Conservation (phyloP, 2,113 vertebrate species). For the Brienomyrus longianalis region DNA sequence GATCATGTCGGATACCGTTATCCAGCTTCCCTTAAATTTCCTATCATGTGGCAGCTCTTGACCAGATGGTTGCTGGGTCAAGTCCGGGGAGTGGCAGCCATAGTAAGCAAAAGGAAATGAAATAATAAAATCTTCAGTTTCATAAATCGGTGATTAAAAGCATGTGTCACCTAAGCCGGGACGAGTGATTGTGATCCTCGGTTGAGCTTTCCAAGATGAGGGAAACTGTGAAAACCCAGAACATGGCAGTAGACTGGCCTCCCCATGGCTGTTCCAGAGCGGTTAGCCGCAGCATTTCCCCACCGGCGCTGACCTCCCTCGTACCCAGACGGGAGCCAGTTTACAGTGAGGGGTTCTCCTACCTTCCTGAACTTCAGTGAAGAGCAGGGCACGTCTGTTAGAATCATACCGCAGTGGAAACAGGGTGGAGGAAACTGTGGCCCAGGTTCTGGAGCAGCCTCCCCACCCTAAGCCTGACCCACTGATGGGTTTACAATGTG, state of each 20-base stretch:
- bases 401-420: conserved; percentile 55
- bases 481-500: conserved; percentile 62
- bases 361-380: neutral
- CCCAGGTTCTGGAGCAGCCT: conserved; percentile 34
- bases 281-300: neutral
- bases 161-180: neutral
- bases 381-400: conserved; percentile 42
- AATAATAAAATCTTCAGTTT: neutral
- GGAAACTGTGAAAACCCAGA: neutral
- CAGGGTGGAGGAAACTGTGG: conserved; percentile 41
- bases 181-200: neutral
- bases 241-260: neutral
- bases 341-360: neutral
- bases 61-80: neutral
- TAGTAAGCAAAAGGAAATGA: neutral
- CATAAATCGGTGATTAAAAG: neutral
- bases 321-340: neutral
- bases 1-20: neutral
- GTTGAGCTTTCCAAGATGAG: neutral
- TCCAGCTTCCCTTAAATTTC: neutral
- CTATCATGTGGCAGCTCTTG: neutral
- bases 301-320: neutral
- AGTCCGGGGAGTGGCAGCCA: neutral
- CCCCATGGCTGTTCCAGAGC: neutral
- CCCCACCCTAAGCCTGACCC: conserved; percentile 38